Evolutionary conservation across 1,140 invertebrate genomes (phyloP).

Genomic region (Papilio machaon): DNA sequence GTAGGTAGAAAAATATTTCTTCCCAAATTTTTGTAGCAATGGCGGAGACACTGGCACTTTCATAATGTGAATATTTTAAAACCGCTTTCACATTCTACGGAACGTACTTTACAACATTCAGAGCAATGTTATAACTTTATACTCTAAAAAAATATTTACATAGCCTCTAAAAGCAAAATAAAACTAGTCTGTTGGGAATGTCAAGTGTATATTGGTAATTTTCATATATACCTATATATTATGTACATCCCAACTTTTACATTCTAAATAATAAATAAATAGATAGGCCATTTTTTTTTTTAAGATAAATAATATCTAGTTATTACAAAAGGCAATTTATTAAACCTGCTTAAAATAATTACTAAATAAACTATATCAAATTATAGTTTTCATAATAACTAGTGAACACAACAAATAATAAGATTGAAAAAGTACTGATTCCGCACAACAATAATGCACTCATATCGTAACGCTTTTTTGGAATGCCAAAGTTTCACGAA

Average conservation of each 20-base stretch:
- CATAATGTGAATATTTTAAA: constrained; percentile 28
- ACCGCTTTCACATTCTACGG: constrained; percentile 21
- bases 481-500: constrained; percentile 21
- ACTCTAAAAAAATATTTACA: background rate
- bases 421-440: background rate
- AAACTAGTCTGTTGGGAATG: background rate
- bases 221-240: too few relatives aligned
- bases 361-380: too few relatives aligned
- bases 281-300: too few relatives aligned
- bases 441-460: background rate
- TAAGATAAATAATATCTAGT: too few relatives aligned
- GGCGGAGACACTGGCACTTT: constrained; percentile 4
- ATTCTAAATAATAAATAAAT: too few relatives aligned
- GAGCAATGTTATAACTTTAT: constrained; percentile 7
- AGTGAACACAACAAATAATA: background rate
- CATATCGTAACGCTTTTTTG: background rate
- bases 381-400: too few relatives aligned
- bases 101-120: constrained; percentile 23
- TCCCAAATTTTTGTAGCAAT: background rate
- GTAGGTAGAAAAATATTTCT: background rate
- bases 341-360: too few relatives aligned
- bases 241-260: too few relatives aligned
- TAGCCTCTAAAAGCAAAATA: background rate
- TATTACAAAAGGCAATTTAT: too few relatives aligned
- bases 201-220: background rate